A percentile compares a stretch with the other conserved stretches of the same genome.
Conservation (phyloP, 35 echinoderm and acorn worm species). For the Ptychodera flava region DNA sequence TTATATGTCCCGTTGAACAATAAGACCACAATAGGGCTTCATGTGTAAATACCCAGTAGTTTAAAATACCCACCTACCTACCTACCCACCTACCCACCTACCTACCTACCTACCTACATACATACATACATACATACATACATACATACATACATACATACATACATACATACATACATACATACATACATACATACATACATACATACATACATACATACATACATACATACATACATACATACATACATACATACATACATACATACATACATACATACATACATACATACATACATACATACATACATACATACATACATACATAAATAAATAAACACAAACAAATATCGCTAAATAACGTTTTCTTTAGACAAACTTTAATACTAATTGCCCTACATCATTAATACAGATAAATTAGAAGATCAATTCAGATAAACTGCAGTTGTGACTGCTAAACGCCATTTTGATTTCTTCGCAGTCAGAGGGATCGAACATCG, state of each 20-base stretch:
- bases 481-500: too few relatives aligned
- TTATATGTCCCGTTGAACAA: too few relatives aligned
- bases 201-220: conserved; percentile 2
- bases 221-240: not conserved
- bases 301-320: not conserved
- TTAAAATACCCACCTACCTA: not conserved
- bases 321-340: not conserved
- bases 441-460: too few relatives aligned
- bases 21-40: too few relatives aligned
- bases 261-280: not conserved
- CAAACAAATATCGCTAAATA: not conserved
- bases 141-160: not conserved
- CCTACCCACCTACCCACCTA: not conserved
- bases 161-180: not conserved
- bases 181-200: conserved; percentile 2
- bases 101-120: not conserved
- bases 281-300: not conserved
- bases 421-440: too few relatives aligned
- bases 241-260: not conserved
- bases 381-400: too few relatives aligned
- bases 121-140: not conserved
- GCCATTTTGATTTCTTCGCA: too few relatives aligned
- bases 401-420: too few relatives aligned
- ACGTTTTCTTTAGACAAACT: too few relatives aligned
- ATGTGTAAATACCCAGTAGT: too few relatives aligned